Conservation (phyloP, 2,113 vertebrate species). For the Ranitomeya variabilis region DNA sequence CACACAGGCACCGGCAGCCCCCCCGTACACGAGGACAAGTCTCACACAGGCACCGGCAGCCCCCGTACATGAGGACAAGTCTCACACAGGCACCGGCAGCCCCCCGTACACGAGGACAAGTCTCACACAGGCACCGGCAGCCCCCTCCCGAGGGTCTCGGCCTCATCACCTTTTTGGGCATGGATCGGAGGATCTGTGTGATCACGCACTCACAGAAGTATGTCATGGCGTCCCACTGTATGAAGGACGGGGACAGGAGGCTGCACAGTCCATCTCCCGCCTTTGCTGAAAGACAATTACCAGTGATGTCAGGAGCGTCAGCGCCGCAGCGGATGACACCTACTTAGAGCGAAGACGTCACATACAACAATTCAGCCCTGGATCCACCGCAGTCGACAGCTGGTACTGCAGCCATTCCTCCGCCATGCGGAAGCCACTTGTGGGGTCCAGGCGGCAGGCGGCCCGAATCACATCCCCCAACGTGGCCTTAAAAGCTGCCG, state of each 20-base stretch:
- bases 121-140: no score
- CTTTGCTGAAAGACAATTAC: constrained; percentile 71
- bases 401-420: constrained; percentile 89
- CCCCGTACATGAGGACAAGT: no score
- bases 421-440: constrained; percentile 89
- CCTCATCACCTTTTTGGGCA: constrained; percentile 84
- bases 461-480: constrained; percentile 87
- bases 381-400: constrained; percentile 77
- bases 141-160: no score
- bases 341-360: constrained; percentile 21
- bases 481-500: constrained; percentile 85
- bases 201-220: constrained; percentile 89
- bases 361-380: constrained; percentile 80
- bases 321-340: no score
- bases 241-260: constrained; percentile 84
- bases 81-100: no score
- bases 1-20: no score
- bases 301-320: neutral
- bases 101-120: no score
- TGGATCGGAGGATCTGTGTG: constrained; percentile 82
- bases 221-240: constrained; percentile 96
- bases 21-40: no score
- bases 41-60: no score
- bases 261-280: constrained; percentile 79
- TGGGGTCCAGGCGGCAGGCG: constrained; percentile 85